Evolutionary conservation across 2,113 vertebrate genomes (phyloP).

Genomic region (Tachysurus vachellii): DNA sequence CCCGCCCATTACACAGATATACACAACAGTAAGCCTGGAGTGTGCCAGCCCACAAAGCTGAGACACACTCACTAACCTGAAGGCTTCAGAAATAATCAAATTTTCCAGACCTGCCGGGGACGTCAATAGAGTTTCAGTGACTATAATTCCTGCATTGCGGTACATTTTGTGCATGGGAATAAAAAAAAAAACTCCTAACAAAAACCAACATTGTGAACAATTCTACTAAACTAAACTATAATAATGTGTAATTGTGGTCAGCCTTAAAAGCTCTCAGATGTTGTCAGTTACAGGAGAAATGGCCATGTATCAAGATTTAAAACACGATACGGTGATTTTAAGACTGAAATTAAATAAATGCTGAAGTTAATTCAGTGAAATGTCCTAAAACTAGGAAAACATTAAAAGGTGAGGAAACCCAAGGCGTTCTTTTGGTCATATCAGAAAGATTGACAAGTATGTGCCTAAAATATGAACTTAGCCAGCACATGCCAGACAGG

Average conservation of each 20-base stretch:
- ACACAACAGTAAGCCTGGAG: slow-evolving; percentile 58
- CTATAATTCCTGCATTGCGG: slow-evolving; percentile 27
- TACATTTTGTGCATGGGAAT: neutral
- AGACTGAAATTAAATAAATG: neutral
- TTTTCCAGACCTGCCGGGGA: slow-evolving; percentile 25
- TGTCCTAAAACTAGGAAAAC: neutral
- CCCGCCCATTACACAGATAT: slow-evolving; percentile 66
- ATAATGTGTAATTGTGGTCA: slow-evolving; percentile 24
- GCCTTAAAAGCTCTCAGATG: slow-evolving; percentile 6
- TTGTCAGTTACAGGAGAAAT: neutral
- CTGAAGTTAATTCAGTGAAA: neutral
- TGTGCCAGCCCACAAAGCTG: slow-evolving; percentile 51
- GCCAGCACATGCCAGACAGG: slow-evolving; percentile 2
- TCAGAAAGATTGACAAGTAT: neutral
- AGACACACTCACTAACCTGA: slow-evolving; percentile 33
- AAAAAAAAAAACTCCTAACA: neutral
- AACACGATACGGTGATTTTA: neutral
- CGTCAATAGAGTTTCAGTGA: slow-evolving; percentile 22
- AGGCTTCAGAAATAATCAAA: slow-evolving; percentile 31
- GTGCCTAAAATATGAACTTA: neutral
- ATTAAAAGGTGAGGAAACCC: neutral
- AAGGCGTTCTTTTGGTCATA: neutral
- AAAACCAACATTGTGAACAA: neutral
- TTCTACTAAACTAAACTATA: neutral
- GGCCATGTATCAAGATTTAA: neutral